Base-by-base conservation (phyloP, 2,113 vertebrate genomes). In the Myrmecobius fasciatus region DNA sequence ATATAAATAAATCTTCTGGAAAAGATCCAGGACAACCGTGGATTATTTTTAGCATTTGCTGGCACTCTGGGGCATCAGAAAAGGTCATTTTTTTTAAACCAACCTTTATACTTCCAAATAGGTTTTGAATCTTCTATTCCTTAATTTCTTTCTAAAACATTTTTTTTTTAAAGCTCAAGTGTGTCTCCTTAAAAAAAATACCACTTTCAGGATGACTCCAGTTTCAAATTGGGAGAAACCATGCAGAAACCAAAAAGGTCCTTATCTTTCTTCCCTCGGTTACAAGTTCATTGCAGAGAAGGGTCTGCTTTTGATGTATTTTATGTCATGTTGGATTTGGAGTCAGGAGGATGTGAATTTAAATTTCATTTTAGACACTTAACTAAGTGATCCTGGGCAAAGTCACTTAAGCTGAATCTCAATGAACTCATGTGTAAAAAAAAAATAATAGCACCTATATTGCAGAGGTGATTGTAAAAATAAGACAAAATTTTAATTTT, bases 31-130 rank as follows among this genome's bases (percentile, higher is more conserved):
- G 94, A 91, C 43, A 92, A 51, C 67, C 49, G 94, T 96, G 90
- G 93, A 91, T 90, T 94, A 94, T 96, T 96, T 97, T 94, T 96
- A 93, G 92, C 93, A 96, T 94, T 97, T 97, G 94, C 95, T 95
- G 95, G 97, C 95, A 95, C 91, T 92, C 95, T 96, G 94, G 89
- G 75, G 49, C 93, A 97, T 97, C 96, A 96, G 31, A 96, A 96
- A 96, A 97, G 88, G 95, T 56, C 95, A 95, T 96, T 67, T 67
- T 60, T 28, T n/a, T 75, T 20, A n/a, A 20, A 20, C 67, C n/a
- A 83, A 83, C 20, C 93, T 94, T 96, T 95, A 54, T 47, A 97
- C 52, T 92, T 90, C 67, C 93, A 94, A 92, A 95, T 94, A 96
- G 48, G n/a, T 25, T 89, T 89, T 47, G 31, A 83, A 43, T 83